A percentile compares a stretch with the other conserved stretches of the same genome.
phyloP scores from a whole-genome alignment of 2,888 invertebrate genomes.

The Trichacis sp. region DNA sequence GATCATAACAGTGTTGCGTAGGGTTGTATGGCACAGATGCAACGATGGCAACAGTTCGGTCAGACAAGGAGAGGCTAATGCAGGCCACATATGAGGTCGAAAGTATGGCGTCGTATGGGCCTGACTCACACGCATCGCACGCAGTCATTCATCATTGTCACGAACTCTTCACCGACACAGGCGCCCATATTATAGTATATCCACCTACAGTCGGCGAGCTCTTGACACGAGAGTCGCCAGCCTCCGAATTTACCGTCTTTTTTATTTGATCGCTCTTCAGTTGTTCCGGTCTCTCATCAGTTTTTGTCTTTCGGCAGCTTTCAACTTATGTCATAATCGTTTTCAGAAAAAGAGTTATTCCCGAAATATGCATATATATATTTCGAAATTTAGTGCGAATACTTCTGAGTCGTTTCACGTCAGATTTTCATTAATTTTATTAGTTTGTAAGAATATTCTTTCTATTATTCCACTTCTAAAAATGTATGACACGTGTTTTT shows the following conservation, averaged over 20 bases:
- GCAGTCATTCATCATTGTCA: conserved; percentile 69
- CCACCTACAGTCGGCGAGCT: conserved; percentile 39
- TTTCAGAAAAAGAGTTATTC: too few relatives aligned
- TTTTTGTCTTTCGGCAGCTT: conserved; percentile 11
- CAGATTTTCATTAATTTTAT: too few relatives aligned
- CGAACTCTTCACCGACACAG: conserved; percentile 61
- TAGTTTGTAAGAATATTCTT: too few relatives aligned
- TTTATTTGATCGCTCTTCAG: conserved; percentile 6
- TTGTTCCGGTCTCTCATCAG: conserved; percentile 26
- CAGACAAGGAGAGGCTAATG: conserved; percentile 52
- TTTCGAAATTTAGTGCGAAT: too few relatives aligned
- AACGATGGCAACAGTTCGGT: conserved; percentile 63
- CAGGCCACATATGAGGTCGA: conserved; percentile 62
- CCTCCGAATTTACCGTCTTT: conserved; percentile 40
- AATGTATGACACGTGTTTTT: too few relatives aligned
- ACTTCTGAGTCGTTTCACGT: too few relatives aligned
- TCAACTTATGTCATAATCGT: not conserved
- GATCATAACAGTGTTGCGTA: conserved; percentile 54
- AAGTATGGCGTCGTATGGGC: conserved; percentile 61
- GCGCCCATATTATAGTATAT: conserved; percentile 44
- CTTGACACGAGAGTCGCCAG: conserved; percentile 40
- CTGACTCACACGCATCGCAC: conserved; percentile 66
- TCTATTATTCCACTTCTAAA: too few relatives aligned
- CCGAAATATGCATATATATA: too few relatives aligned
- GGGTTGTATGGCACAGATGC: conserved; percentile 61